Conservation (phyloP, 2,113 vertebrate species). For the Podocnemis expansa region DNA sequence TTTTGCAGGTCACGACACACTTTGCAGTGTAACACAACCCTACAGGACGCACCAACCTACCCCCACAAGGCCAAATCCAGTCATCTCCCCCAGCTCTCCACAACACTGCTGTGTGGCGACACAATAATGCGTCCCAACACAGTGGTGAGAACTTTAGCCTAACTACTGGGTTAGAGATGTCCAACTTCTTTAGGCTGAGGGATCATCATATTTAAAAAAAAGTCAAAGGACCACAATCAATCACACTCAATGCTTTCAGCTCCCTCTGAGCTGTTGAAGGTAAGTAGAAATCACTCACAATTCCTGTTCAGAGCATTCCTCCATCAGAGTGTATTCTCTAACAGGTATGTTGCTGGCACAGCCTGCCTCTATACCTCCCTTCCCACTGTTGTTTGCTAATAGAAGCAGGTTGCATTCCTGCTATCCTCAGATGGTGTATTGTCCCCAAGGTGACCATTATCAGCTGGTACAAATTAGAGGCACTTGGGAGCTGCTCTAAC, state of each 20-base stretch:
- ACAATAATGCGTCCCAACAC: too few species aligned
- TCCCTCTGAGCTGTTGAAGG: neutral
- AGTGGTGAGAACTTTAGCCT: too few species aligned
- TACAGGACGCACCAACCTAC: too few species aligned
- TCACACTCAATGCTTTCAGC: neutral
- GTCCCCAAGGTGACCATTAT: neutral
- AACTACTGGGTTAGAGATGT: neutral
- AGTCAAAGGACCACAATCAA: neutral
- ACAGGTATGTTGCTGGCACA: neutral
- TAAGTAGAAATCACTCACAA: neutral
- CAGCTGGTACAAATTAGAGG: neutral
- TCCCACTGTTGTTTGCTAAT: neutral
- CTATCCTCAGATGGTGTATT: neutral
- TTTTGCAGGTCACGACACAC: too few species aligned
- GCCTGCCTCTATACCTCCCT: neutral
- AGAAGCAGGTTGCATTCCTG: fast-evolving
- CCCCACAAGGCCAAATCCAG: too few species aligned
- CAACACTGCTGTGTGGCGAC: too few species aligned
- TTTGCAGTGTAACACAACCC: too few species aligned
- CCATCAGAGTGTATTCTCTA: neutral
- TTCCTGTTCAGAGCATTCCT: neutral
- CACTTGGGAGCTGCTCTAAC: neutral
- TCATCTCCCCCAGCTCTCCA: too few species aligned
- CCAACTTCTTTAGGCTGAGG: neutral
- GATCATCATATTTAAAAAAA: neutral